Evolutionary conservation across 2,113 vertebrate species (phyloP).

Genomic region (Coryphaenoides rupestris): DNA sequence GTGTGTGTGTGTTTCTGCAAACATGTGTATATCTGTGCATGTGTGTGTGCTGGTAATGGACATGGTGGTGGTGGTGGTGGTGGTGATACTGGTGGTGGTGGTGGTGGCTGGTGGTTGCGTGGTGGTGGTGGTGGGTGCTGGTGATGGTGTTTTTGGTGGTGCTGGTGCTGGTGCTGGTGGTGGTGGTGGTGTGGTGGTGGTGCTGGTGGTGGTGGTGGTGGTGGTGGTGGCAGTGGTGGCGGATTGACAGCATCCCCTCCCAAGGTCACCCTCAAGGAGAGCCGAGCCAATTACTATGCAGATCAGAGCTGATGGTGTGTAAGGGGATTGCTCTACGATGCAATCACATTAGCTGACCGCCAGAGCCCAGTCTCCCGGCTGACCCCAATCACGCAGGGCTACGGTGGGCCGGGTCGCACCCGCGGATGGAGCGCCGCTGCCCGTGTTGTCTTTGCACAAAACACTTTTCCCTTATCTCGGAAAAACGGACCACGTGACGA

Average conservation of each 20-base stretch:
- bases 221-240: conserved; percentile 18
- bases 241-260: conserved; percentile 82
- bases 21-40: conserved; percentile 12
- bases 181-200: background rate
- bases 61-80: background rate
- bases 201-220: conserved; percentile 28
- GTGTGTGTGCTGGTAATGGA: conserved; percentile 13
- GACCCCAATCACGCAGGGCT: conserved; percentile 92
- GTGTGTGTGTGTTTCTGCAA: conserved; percentile 7
- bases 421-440: conserved; percentile 44
- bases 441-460: conserved; percentile 72
- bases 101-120: background rate
- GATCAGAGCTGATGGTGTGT: conserved; percentile 93
- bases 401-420: conserved; percentile 66
- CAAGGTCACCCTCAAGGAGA: conserved; percentile 94
- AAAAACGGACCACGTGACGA: conserved; percentile 67
- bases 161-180: conserved; percentile 23
- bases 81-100: no score
- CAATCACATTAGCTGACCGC: conserved; percentile 95
- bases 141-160: conserved; percentile 22
- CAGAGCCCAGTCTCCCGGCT: conserved; percentile 85
- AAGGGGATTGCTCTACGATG: conserved; percentile 97
- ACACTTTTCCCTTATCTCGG: conserved; percentile 70
- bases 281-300: conserved; percentile 96
- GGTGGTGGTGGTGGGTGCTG: background rate